Conservation (phyloP, 2,113 vertebrate species). For the Ariopsis seemanni region DNA sequence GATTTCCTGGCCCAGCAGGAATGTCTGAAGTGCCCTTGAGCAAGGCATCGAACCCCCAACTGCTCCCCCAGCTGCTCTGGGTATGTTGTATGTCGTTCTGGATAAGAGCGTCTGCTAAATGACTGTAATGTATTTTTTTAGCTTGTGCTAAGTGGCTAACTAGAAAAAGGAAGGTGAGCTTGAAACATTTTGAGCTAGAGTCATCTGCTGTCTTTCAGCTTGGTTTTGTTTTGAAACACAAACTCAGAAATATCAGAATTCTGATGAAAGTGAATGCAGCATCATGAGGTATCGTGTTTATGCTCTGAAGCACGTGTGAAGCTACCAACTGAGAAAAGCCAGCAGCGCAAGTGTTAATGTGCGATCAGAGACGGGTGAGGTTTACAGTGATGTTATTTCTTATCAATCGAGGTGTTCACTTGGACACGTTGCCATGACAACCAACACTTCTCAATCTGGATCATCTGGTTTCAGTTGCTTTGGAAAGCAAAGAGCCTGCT, state of each 20-base stretch:
- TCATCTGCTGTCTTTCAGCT: too few relatives aligned
- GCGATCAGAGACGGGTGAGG: not conserved
- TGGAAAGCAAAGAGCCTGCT: slow-evolving; percentile 5
- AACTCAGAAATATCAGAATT: not conserved
- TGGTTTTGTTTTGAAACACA: not conserved
- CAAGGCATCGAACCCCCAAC: too few relatives aligned
- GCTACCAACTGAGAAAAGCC: not conserved
- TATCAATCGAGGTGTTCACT: too few relatives aligned
- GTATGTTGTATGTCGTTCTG: too few relatives aligned
- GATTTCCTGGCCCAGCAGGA: too few relatives aligned
- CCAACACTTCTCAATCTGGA: slow-evolving; percentile 42
- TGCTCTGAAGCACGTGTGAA: not conserved
- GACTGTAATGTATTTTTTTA: not conserved
- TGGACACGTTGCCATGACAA: slow-evolving; percentile 64
- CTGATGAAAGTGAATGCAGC: not conserved
- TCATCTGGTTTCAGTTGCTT: slow-evolving; percentile 18
- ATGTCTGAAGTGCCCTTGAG: too few relatives aligned
- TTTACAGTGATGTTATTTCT: not conserved
- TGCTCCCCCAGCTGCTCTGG: too few relatives aligned
- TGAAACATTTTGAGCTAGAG: not conserved
- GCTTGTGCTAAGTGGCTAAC: not conserved
- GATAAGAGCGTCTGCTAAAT: too few relatives aligned
- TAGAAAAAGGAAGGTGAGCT: not conserved
- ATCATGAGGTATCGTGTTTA: not conserved
- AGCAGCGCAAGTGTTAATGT: not conserved